Conservation (phyloP, 2,888 invertebrate species). For the Hermaeophaga mercurialis region DNA sequence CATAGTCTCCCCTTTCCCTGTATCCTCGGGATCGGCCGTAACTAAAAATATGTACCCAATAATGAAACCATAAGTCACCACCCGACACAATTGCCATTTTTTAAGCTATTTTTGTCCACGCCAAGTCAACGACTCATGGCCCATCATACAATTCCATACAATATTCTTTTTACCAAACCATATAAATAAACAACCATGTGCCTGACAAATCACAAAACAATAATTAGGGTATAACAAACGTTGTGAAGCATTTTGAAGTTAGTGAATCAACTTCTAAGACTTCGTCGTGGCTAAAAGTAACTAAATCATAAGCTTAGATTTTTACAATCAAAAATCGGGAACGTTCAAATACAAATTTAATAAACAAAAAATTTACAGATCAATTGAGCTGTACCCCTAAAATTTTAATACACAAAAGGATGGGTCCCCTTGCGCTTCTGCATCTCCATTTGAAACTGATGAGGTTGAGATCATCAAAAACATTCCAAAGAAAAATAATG, state of each 20-base stretch:
- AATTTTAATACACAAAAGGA: no score
- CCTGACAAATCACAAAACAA: conserved; percentile 60
- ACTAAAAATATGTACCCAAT: conserved; percentile 51
- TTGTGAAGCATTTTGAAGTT: conserved; percentile 30
- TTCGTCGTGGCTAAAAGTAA: conserved; percentile 33
- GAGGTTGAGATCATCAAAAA: no score
- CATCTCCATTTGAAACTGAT: no score
- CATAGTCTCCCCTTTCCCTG: conserved; percentile 49
- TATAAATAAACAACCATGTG: conserved; percentile 57
- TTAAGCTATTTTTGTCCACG: conserved; percentile 44
- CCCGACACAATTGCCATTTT: conserved; percentile 31
- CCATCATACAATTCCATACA: conserved; percentile 54
- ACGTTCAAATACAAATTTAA: conserved; percentile 1
- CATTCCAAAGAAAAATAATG: no score
- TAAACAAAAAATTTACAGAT: no score
- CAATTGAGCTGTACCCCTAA: no score
- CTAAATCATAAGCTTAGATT: conserved; percentile 8
- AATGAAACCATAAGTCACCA: conserved; percentile 38
- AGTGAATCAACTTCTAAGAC: conserved; percentile 27
- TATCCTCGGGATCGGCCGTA: conserved; percentile 51
- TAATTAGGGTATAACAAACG: conserved; percentile 46
- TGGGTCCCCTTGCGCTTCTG: no score
- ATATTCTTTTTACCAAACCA: conserved; percentile 58
- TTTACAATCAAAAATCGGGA: neutral
- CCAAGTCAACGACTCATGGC: conserved; percentile 38